Percentiles rank a stretch among this genome's conserved stretches.
These are phyloP conservation scores for Zapornia atra DNA, from an alignment of 2,113 vertebrate species.

Conservation along the genomic window DNA sequence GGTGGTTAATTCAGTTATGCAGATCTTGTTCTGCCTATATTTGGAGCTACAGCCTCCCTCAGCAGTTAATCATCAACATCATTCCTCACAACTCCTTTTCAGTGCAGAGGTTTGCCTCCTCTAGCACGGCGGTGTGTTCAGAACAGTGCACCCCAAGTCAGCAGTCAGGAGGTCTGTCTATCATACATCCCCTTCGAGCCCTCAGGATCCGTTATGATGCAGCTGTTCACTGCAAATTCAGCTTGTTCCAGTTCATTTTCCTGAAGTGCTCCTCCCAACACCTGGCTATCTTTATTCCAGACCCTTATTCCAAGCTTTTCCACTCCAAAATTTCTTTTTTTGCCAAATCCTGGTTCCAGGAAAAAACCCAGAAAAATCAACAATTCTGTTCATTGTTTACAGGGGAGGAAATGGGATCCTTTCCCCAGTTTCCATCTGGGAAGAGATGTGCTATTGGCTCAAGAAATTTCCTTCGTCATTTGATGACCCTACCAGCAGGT, in stretches of 20 bases:
- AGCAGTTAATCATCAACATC: background rate
- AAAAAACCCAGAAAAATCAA: background rate
- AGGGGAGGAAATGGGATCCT: background rate
- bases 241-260: background rate
- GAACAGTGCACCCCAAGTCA: background rate
- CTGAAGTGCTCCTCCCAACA: background rate
- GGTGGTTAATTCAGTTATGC: background rate
- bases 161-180: background rate
- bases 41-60: background rate
- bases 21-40: background rate
- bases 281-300: background rate
- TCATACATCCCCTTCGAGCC: rapidly evolving
- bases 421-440: background rate
- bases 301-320: background rate
- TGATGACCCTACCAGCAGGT: background rate
- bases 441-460: background rate
- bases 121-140: background rate
- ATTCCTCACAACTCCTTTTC: background rate
- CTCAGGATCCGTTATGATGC: background rate
- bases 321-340: background rate
- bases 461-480: background rate
- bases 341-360: background rate
- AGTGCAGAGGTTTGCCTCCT: background rate
- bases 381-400: background rate
- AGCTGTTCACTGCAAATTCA: background rate